These are phyloP conservation scores for Drosophila prolongata DNA, from an alignment of 2,888 invertebrate species.

Conservation along the genomic window DNA sequence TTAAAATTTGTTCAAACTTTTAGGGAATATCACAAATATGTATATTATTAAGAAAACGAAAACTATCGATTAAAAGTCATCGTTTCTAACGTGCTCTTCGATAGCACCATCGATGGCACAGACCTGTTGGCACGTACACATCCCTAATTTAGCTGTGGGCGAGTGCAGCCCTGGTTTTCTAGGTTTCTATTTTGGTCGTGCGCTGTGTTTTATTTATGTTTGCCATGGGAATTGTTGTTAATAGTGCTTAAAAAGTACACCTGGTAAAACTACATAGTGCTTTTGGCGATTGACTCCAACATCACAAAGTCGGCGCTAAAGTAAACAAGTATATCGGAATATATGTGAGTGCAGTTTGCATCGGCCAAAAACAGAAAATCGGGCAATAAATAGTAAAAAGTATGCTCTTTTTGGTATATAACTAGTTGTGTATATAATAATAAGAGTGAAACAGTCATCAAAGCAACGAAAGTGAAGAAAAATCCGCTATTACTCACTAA, in stretches of 20 bases:
- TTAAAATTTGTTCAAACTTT: too few relatives aligned
- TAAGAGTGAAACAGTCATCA: constrained; percentile 1
- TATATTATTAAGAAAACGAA: not conserved
- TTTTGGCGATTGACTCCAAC: not conserved
- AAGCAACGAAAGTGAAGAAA: constrained; percentile 1
- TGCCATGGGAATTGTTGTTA: constrained; percentile 33
- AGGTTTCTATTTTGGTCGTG: constrained; percentile 36
- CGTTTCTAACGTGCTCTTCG: not conserved
- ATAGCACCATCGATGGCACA: constrained; percentile 2
- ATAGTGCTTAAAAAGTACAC: constrained; percentile 20
- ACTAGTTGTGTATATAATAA: constrained; percentile 25
- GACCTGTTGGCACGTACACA: constrained; percentile 8
- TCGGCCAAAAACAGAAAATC: constrained; percentile 18
- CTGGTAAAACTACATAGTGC: constrained; percentile 9
- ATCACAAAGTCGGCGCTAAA: not conserved
- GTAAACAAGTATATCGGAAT: not conserved
- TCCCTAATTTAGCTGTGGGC: not conserved
- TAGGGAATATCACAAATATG: too few relatives aligned
- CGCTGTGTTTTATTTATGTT: constrained; percentile 41
- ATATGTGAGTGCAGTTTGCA: not conserved
- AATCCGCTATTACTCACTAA: constrained; percentile 63
- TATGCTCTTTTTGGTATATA: constrained; percentile 3
- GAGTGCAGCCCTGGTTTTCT: constrained; percentile 5
- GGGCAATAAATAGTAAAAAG: constrained; percentile 11
- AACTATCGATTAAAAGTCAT: not conserved